These are phyloP conservation scores for Calosoma granatense DNA, from an alignment of 1,140 invertebrate genomes.

Conservation along the genomic window DNA sequence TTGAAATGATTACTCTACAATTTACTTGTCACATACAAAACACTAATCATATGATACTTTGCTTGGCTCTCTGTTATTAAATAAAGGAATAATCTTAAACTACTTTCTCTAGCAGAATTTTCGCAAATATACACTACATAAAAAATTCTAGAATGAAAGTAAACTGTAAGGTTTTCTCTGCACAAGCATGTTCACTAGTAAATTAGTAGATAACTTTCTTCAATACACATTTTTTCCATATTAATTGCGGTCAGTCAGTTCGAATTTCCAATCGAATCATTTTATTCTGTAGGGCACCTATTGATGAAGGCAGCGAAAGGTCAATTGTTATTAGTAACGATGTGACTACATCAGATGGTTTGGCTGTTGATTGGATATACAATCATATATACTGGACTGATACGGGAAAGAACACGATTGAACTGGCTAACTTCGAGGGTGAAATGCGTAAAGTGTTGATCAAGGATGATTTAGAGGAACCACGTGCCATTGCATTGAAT, in stretches of 20 bases:
- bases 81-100: no score
- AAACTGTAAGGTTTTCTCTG: no score
- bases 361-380: constrained; percentile 96
- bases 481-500: constrained; percentile 89
- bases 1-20: no score
- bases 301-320: constrained; percentile 78
- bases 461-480: constrained; percentile 76
- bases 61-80: no score
- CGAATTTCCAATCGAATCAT: neutral
- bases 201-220: no score
- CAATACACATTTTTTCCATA: no score
- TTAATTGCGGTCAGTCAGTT: neutral
- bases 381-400: constrained; percentile 96
- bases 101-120: no score
- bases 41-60: no score
- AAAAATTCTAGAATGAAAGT: no score
- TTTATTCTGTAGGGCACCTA: constrained; percentile 58
- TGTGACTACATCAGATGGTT: constrained; percentile 79
- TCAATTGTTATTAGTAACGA: constrained; percentile 72
- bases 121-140: no score
- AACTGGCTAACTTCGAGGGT: constrained; percentile 79
- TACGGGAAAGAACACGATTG: constrained; percentile 81
- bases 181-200: no score
- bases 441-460: constrained; percentile 83
- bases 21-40: no score